Percentiles rank a stretch among this genome's conserved stretches.
Conservation (phyloP, 2,113 vertebrate genomes). For the Patagioenas fasciata region DNA sequence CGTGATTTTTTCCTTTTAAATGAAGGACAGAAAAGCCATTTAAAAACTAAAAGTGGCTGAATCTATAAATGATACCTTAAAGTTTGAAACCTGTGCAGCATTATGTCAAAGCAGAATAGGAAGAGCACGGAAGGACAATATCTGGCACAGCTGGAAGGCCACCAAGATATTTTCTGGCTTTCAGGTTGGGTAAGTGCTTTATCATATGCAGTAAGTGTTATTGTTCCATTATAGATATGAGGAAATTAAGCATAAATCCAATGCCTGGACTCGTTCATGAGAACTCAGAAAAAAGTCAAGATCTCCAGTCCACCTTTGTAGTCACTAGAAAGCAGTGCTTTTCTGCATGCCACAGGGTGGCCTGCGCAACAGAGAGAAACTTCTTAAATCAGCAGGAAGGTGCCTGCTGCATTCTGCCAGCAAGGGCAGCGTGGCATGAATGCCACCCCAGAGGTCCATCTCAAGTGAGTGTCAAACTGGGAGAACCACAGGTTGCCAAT, state of each 20-base stretch:
- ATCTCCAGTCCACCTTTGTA: neutral
- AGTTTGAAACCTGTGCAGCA: neutral
- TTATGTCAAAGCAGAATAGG: neutral
- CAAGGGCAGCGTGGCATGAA: neutral
- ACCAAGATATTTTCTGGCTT: neutral
- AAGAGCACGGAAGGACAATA: neutral
- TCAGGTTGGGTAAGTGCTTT: neutral
- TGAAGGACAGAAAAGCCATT: conserved; percentile 28
- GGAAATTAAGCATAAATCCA: neutral
- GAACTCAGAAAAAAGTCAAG: neutral
- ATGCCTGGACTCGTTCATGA: neutral
- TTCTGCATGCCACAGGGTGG: neutral
- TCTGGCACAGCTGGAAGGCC: neutral
- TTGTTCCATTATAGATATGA: neutral
- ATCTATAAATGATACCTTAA: conserved; percentile 7
- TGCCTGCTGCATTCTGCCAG: neutral
- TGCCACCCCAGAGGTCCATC: neutral
- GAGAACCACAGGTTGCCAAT: neutral
- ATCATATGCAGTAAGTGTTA: neutral
- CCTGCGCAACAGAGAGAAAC: neutral
- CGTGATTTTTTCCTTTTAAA: neutral
- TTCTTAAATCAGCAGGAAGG: neutral
- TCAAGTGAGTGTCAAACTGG: neutral
- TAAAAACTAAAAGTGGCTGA: neutral
- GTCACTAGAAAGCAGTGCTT: neutral